Evolutionary conservation across 2,113 vertebrate species (phyloP).

Genomic region (Siphamia tubifer): DNA sequence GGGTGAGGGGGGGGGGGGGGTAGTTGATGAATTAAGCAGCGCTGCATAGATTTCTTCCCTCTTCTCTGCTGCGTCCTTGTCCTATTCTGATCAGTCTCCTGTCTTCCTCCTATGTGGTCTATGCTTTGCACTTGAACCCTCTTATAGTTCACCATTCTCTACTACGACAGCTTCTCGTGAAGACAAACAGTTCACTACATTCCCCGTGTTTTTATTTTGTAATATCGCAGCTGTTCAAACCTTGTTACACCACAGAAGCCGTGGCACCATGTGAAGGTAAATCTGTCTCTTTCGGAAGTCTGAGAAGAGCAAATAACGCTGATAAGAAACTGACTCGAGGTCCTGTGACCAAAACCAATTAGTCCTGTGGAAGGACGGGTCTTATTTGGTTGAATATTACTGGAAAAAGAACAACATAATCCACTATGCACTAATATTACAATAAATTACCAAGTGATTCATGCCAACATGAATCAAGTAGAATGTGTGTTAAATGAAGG

Average conservation of each 20-base stretch:
- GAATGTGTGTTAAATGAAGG: not conserved
- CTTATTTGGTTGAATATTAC: not conserved
- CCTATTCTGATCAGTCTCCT: not conserved
- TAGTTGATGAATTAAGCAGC: constrained; percentile 26
- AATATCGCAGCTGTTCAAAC: not conserved
- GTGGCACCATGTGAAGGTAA: not conserved
- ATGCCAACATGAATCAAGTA: too few relatives aligned
- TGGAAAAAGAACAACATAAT: not conserved
- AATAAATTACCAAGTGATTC: not conserved
- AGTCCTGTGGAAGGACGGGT: not conserved
- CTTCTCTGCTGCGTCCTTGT: not conserved
- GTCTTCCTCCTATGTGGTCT: constrained; percentile 11
- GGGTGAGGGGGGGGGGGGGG: not conserved
- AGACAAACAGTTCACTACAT: not conserved
- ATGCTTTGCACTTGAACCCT: not conserved
- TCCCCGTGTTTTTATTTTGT: not conserved
- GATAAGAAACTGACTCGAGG: not conserved
- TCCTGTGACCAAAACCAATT: not conserved
- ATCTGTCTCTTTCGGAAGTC: not conserved
- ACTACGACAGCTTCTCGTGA: not conserved
- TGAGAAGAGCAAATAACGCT: not conserved
- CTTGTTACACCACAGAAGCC: not conserved
- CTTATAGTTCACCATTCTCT: not conserved
- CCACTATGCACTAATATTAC: not conserved
- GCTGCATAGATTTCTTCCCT: constrained; percentile 2